Base-by-base conservation (phyloP, 37 sponge, comb jelly and placozoan genomes). In the Bolinopsis microptera region DNA sequence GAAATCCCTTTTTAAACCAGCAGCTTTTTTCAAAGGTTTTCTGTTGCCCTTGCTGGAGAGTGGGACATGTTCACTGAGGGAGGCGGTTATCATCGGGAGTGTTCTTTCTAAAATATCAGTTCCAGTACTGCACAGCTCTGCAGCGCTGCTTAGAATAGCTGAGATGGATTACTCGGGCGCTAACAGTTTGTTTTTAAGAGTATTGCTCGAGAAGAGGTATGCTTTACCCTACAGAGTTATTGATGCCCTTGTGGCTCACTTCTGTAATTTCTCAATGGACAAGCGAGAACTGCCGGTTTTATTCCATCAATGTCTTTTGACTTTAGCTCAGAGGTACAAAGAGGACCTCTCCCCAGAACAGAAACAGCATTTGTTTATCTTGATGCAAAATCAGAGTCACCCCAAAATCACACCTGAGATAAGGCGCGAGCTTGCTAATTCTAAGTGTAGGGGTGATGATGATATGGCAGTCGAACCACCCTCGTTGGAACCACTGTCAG, bases 1-100 rank as follows among this genome's bases (percentile, higher is more conserved):
- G 93, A 99, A 97, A 86, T 93, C 97, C 3, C 95, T 97, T 23
- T 99, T 96, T 94, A 97, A 97, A 40, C 97, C 99, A 35, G 97
- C 99, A 5, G 99, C 97, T 34, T 99, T 99, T 94, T 99, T 99
- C 94, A 99, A 99, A 74, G 97, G 97, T 0, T 76, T 99, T n/a
- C 94, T 99, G 21, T 93, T 99, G 0, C 97, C 99, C 23, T 38
- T 93, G 9, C 0, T 93, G 24, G 22, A 93, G 61, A 95, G 95
- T 69, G 96, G 97, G 21, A 96, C 95, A 25, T 98, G 98, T 77
- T 94, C 98, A 18, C 94, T 98, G 16, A 93, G 99, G 21, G 99
- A 99, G 93, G 99, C 99, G n/a, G 83, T 97, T 32, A 99, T 99
- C 69, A 93, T 99, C 27, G 75, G 96, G 83, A 99, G 99, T 82